Evolutionary conservation across 2,797 vertebrate genomes (phyloP).

Genomic region (Acipenser oxyrinchus): DNA sequence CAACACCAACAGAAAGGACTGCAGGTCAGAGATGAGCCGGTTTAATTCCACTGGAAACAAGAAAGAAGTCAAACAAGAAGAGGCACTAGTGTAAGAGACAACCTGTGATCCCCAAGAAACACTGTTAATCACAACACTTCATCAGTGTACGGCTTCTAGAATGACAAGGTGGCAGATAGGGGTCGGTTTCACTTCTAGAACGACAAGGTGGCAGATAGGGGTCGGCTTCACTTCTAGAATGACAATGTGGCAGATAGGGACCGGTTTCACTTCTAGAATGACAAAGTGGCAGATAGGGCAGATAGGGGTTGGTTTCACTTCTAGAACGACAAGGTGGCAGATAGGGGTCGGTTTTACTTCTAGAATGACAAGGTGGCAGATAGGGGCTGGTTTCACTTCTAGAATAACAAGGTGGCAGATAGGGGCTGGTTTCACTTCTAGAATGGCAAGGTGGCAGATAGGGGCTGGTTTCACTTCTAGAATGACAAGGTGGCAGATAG

Average conservation of each 20-base stretch:
- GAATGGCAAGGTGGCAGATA: too few relatives aligned
- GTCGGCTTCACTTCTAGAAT: background rate
- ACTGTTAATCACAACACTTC: background rate
- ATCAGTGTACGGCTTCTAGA: background rate
- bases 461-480: too few relatives aligned
- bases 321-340: too few relatives aligned
- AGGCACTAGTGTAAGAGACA: background rate
- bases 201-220: too few relatives aligned
- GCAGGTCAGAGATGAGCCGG: slow-evolving; percentile 64
- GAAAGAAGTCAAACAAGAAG: background rate
- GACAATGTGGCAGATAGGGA: too few relatives aligned
- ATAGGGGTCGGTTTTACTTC: too few relatives aligned
- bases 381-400: background rate
- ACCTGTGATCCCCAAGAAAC: background rate
- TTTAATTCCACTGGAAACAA: slow-evolving; percentile 48
- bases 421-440: slow-evolving; percentile 3
- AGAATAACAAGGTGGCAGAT: slow-evolving; percentile 4
- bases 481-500: too few relatives aligned
- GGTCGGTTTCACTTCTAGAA: too few relatives aligned
- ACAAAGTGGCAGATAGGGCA: slow-evolving; percentile 9
- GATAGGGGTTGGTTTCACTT: slow-evolving; percentile 5
- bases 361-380: too few relatives aligned
- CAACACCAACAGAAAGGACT: slow-evolving; percentile 65
- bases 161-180: too few relatives aligned
- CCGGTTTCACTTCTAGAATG: background rate